These are phyloP conservation scores for Hippocampus kuda DNA, from an alignment of 2,797 vertebrate genomes.

Conservation along the genomic window DNA sequence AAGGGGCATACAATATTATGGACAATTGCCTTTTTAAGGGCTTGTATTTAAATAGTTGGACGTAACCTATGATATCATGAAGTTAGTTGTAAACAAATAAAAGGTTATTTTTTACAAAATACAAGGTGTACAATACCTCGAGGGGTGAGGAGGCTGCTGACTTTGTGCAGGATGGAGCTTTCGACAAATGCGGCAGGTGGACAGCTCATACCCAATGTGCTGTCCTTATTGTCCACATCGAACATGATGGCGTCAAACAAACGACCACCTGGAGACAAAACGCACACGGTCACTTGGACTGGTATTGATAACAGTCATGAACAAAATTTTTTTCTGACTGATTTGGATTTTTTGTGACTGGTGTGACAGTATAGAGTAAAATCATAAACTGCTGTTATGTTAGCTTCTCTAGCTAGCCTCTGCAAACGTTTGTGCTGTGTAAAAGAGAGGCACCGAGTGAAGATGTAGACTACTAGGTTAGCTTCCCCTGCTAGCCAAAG, in stretches of 20 bases:
- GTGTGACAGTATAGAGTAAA: neutral
- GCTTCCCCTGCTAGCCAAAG: no score
- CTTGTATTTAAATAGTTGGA: neutral
- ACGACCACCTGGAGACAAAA: constrained; percentile 52
- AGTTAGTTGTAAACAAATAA: neutral
- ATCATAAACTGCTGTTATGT: no score
- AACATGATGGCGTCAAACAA: constrained; percentile 83
- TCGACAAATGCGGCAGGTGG: constrained; percentile 88
- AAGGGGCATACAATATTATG: neutral
- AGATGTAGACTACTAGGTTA: no score
- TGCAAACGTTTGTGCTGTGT: no score
- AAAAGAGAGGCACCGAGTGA: no score
- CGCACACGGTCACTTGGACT: neutral
- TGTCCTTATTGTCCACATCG: constrained; percentile 92
- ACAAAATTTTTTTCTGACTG: neutral
- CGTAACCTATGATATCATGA: neutral
- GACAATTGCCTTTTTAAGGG: neutral
- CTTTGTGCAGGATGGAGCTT: constrained; percentile 72
- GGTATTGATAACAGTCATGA: neutral
- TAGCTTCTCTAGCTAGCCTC: no score
- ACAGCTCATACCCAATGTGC: constrained; percentile 86
- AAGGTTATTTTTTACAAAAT: neutral
- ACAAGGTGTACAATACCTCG: constrained; percentile 63
- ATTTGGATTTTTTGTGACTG: neutral
- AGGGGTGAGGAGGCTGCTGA: constrained; percentile 71